Conservation (phyloP, 2,888 invertebrate genomes). For the Thereva nobilitata region DNA sequence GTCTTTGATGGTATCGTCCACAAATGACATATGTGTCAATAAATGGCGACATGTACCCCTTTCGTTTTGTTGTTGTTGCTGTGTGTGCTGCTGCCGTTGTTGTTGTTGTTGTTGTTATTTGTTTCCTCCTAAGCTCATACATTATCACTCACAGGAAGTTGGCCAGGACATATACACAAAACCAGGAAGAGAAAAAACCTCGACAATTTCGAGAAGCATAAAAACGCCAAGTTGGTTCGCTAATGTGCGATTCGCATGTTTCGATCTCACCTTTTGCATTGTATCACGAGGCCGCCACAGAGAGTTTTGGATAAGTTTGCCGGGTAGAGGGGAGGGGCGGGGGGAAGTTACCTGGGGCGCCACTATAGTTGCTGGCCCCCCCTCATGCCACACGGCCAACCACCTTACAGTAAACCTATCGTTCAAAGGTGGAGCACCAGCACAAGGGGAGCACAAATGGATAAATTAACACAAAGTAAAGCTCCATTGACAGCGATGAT, state of each 20-base stretch:
- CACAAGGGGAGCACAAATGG: constrained; percentile 17
- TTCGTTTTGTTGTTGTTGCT: background rate
- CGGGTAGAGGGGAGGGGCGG: background rate
- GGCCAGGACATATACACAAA: background rate
- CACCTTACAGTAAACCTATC: too few species aligned
- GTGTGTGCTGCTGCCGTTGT: too few species aligned
- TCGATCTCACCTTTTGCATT: constrained; percentile 13
- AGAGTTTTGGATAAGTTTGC: background rate
- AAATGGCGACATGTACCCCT: constrained; percentile 29
- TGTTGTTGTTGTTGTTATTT: background rate
- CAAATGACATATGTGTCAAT: constrained; percentile 41
- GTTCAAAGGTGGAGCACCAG: too few species aligned
- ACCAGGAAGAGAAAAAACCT: constrained; percentile 10
- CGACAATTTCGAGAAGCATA: constrained; percentile 11
- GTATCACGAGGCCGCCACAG: constrained; percentile 1
- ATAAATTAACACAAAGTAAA: constrained; percentile 34
- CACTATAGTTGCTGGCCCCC: too few species aligned
- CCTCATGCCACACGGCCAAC: too few species aligned
- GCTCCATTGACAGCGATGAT: constrained; percentile 29
- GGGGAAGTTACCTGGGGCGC: too few species aligned
- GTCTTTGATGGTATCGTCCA: constrained; percentile 31
- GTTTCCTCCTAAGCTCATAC: background rate
- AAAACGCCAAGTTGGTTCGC: constrained; percentile 8
- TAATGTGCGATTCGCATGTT: constrained; percentile 40
- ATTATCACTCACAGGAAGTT: constrained; percentile 22